phyloP scores from a whole-genome alignment of 2,797 vertebrate genomes.

The Zenarchopterus dispar region DNA sequence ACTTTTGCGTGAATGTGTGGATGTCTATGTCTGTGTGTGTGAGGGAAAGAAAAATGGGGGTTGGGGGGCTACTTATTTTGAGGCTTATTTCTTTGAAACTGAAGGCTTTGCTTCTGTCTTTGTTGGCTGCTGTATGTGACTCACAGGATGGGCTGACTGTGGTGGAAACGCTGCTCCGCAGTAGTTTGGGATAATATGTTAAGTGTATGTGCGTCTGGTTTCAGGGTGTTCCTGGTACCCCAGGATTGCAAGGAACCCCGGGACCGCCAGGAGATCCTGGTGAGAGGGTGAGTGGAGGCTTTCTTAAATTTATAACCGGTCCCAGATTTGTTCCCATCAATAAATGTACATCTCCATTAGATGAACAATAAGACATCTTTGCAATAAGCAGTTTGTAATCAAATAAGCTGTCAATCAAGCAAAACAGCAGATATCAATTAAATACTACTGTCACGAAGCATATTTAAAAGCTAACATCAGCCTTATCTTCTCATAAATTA shows the following conservation, averaged over 20 bases:
- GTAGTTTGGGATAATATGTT: slow-evolving; percentile 49
- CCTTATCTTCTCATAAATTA: too few species aligned
- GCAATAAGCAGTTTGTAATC: neutral
- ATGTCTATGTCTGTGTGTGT: slow-evolving; percentile 36
- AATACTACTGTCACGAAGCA: too few species aligned
- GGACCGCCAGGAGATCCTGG: slow-evolving; percentile 92
- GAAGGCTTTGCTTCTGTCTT: slow-evolving; percentile 59
- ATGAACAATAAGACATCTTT: neutral
- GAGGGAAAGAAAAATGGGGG: slow-evolving; percentile 13
- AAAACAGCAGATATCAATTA: too few species aligned
- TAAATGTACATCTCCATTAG: slow-evolving; percentile 3
- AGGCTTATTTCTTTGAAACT: slow-evolving; percentile 57
- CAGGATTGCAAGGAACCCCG: slow-evolving; percentile 90
- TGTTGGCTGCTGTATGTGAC: slow-evolving; percentile 50
- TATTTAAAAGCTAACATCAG: too few species aligned
- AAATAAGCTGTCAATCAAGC: too few species aligned
- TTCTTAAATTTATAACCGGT: slow-evolving; percentile 26
- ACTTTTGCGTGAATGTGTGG: slow-evolving; percentile 53
- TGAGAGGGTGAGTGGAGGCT: slow-evolving; percentile 88
- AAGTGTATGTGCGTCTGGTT: slow-evolving; percentile 57
- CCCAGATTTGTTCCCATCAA: slow-evolving; percentile 31
- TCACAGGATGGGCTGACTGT: slow-evolving; percentile 46
- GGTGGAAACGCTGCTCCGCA: slow-evolving; percentile 63
- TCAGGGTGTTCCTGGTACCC: slow-evolving; percentile 92
- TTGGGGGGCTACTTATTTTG: slow-evolving; percentile 46